Percentiles rank a stretch among this genome's conserved stretches.
phyloP scores from a whole-genome alignment of 2,888 invertebrate species.

The Thysanoteuthis rhombus region DNA sequence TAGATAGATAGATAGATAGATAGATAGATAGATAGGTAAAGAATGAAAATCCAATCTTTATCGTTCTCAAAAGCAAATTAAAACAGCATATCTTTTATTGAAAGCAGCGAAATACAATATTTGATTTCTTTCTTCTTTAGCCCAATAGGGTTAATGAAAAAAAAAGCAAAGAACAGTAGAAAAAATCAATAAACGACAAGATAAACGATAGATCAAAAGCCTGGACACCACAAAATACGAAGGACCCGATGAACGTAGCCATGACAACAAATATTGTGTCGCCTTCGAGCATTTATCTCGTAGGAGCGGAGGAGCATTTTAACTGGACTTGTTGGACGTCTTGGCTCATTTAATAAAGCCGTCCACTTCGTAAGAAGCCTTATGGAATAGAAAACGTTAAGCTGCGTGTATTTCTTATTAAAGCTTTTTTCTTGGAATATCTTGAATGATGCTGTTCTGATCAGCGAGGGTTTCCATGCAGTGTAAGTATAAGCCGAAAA shows the following conservation, averaged over 20 bases:
- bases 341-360: neutral
- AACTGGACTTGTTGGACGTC: neutral
- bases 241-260: neutral
- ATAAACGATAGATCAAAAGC: neutral
- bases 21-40: neutral
- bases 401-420: neutral
- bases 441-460: too few relatives aligned
- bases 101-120: neutral
- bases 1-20: constrained; percentile 14
- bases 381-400: neutral
- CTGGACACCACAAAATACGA: neutral
- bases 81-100: too few relatives aligned
- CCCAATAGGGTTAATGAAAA: neutral
- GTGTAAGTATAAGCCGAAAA: too few relatives aligned
- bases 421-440: too few relatives aligned
- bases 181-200: neutral
- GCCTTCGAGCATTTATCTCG: neutral
- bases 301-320: neutral
- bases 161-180: neutral
- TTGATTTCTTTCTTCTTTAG: neutral
- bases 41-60: neutral
- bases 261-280: neutral
- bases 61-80: too few relatives aligned
- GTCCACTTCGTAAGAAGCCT: neutral
- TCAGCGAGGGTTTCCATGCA: too few relatives aligned